These are phyloP conservation scores for Myanophis thanlyinensis DNA, from an alignment of 2,113 vertebrate genomes.

Conservation along the genomic window DNA sequence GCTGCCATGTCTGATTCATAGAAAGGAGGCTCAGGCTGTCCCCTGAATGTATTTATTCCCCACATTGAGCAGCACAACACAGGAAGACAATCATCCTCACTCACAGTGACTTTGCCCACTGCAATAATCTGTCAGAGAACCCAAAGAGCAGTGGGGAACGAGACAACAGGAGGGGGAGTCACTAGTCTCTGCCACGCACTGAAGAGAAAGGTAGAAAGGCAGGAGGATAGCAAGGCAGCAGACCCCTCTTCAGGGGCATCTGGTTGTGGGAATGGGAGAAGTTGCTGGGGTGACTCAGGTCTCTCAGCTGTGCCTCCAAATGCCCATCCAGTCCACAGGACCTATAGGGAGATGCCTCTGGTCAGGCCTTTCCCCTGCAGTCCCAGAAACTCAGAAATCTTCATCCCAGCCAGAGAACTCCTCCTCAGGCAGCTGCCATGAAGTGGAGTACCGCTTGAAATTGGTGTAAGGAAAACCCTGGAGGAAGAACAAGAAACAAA, in stretches of 20 bases:
- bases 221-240: background rate
- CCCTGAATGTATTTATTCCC: background rate
- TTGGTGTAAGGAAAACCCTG: slow-evolving; percentile 78
- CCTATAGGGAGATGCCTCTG: background rate
- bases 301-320: background rate
- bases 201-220: background rate
- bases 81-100: background rate
- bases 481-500: background rate
- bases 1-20: background rate
- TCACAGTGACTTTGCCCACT: background rate
- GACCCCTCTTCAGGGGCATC: too few species aligned
- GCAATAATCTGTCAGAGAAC: background rate
- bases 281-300: background rate
- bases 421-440: slow-evolving; percentile 66
- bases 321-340: background rate
- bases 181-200: background rate
- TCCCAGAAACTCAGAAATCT: slow-evolving; percentile 67
- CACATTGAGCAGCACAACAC: background rate
- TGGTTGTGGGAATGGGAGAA: background rate
- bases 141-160: background rate
- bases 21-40: background rate
- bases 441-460: slow-evolving; percentile 73
- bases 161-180: background rate
- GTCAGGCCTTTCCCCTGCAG: fast-evolving
- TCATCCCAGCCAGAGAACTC: slow-evolving; percentile 78